These are phyloP conservation scores for Hylyphantes graminicola DNA, from an alignment of 1,140 invertebrate genomes.

Conservation along the genomic window DNA sequence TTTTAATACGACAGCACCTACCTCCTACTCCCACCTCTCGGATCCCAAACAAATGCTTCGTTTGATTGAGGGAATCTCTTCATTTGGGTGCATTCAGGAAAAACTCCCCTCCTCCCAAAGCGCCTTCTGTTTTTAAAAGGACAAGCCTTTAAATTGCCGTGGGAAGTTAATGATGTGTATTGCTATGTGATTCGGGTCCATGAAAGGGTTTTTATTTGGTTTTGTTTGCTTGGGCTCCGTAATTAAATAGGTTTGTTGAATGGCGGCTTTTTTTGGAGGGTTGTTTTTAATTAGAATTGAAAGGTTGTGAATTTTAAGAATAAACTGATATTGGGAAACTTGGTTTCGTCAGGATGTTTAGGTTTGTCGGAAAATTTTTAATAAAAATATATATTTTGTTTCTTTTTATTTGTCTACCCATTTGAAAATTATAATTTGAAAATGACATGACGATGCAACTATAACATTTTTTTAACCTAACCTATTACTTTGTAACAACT, in stretches of 20 bases:
- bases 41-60: conserved; percentile 21
- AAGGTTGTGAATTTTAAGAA: no score
- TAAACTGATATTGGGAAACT: no score
- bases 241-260: background rate
- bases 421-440: conserved; percentile 1
- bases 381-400: no score
- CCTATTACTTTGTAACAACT: no score
- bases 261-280: background rate
- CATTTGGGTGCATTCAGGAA: conserved; percentile 5
- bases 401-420: background rate
- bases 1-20: no score
- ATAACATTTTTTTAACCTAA: background rate
- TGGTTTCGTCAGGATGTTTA: background rate
- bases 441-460: background rate
- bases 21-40: no score
- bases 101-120: background rate
- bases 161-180: conserved; percentile 23
- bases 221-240: background rate
- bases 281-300: background rate
- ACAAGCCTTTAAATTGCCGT: conserved; percentile 10
- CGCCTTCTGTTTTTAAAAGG: conserved; percentile 7
- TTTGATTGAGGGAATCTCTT: background rate
- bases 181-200: background rate
- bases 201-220: background rate
- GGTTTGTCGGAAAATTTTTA: background rate